Conservation (phyloP, 1,140 invertebrate genomes). For the Papilio polyxenes region DNA sequence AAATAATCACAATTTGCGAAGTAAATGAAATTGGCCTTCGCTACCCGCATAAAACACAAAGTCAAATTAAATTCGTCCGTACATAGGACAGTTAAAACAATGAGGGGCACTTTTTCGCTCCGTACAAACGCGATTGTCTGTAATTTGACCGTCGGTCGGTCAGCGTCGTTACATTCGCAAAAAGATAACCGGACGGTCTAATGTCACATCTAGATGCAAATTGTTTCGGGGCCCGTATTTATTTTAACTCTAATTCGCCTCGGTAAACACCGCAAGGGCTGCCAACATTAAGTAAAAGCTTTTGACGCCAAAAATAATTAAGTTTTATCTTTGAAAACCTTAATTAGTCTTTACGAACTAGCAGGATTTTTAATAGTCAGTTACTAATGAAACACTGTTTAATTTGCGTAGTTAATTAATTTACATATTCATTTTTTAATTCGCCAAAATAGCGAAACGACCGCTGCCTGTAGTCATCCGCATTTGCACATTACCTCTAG, state of each 20-base stretch:
- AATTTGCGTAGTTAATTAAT: not conserved
- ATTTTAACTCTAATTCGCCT: conserved; percentile 71
- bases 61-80: conserved; percentile 14
- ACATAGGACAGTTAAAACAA: conserved; percentile 32
- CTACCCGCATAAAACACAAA: conserved; percentile 28
- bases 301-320: conserved; percentile 33
- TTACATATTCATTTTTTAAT: no score
- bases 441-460: no score
- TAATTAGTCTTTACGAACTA: not conserved
- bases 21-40: conserved; percentile 10
- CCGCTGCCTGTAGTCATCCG: no score
- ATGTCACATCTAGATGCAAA: conserved; percentile 79
- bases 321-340: not conserved
- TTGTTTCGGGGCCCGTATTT: conserved; percentile 69
- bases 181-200: conserved; percentile 62
- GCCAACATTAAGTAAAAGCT: conserved; percentile 29
- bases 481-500: no score
- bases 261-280: conserved; percentile 71
- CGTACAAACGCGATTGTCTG: conserved; percentile 42
- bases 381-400: no score
- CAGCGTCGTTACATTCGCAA: conserved; percentile 42
- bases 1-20: not conserved
- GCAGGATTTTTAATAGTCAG: not conserved
- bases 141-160: conserved; percentile 57
- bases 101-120: conserved; percentile 32